Evolutionary conservation across 2,888 invertebrate genomes (phyloP), one percentile per base, ranked within the genome.

Genomic region (Macroteleia sp.): DNA sequence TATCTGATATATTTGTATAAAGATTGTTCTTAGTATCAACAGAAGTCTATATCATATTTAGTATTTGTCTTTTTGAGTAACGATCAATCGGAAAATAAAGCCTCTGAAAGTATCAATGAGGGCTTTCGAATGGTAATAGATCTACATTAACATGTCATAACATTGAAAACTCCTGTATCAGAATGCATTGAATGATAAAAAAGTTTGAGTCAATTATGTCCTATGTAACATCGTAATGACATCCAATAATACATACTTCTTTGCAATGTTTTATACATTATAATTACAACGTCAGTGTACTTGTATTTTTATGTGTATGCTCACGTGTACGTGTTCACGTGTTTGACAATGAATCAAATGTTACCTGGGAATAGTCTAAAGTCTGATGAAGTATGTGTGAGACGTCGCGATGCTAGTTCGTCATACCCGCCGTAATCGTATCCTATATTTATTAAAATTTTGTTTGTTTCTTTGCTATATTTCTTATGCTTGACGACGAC

Each of bases 151-250:
- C 77, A 77, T 71, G 71, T 77, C 77, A 71, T 77, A 77, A 77
- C 66, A 77, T 46, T 71, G 71, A 77, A 71, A 69, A 69, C 61
- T 57, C 12, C 36, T 57, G 50, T 57, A n/a, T n/a, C n/a, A n/a
- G n/a, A 54, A 70, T 64, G 70, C 12, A 44, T 66, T 39, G 77
- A 69, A 66, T 77, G 56, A 77, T 77, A 77, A 71, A 77, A 77
- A 77, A 71, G 61, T 67, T 70, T 22, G 48, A 77, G 70, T 61
- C 25, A 32, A 52, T 77, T 77, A 61, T 77, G 57, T 50, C 25
- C 69, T 73, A 78, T 74, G 67, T 64, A 78, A 74, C 73, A 78
- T 78, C 64, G 52, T 78, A 69, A 78, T 64, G 74, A 74, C 78
- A 78, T 64, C 74, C 54, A 78, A 59, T 74, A 78, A 73, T 78